Conservation (phyloP, 2,113 vertebrate genomes). For the Empidonax traillii region DNA sequence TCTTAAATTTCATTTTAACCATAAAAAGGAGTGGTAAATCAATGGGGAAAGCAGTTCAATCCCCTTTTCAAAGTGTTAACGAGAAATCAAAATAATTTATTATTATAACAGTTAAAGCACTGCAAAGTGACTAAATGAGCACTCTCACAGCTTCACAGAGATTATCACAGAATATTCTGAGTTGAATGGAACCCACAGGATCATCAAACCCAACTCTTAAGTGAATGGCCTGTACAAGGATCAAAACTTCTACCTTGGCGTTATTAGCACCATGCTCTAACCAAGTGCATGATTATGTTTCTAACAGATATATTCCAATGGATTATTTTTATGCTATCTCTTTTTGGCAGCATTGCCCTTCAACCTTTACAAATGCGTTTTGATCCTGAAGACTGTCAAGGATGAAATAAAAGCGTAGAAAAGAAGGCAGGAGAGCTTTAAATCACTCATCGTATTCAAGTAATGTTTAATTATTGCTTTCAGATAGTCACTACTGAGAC, state of each 20-base stretch:
- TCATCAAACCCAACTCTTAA: background rate
- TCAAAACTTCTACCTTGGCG: conserved; percentile 39
- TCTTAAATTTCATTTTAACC: background rate
- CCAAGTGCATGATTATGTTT: background rate
- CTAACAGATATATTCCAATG: background rate
- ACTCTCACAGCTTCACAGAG: background rate
- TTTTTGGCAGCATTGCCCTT: background rate
- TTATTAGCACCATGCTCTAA: conserved; percentile 14
- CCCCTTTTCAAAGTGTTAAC: background rate
- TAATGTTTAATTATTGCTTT: background rate
- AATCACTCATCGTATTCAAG: background rate
- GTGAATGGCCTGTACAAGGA: conserved; percentile 4
- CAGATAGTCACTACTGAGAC: background rate
- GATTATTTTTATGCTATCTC: background rate
- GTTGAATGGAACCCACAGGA: background rate
- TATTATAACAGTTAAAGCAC: background rate
- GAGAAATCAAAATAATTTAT: background rate
- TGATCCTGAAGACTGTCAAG: background rate
- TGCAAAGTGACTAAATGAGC: background rate
- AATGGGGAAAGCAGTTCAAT: background rate
- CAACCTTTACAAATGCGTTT: background rate
- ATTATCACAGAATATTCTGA: background rate
- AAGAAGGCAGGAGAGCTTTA: background rate
- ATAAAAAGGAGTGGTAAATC: background rate
- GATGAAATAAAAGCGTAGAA: background rate